A percentile compares a stretch with the other conserved stretches of the same genome.
phyloP scores from a whole-genome alignment of 2,888 invertebrate species.

The Saturnia japonica region DNA sequence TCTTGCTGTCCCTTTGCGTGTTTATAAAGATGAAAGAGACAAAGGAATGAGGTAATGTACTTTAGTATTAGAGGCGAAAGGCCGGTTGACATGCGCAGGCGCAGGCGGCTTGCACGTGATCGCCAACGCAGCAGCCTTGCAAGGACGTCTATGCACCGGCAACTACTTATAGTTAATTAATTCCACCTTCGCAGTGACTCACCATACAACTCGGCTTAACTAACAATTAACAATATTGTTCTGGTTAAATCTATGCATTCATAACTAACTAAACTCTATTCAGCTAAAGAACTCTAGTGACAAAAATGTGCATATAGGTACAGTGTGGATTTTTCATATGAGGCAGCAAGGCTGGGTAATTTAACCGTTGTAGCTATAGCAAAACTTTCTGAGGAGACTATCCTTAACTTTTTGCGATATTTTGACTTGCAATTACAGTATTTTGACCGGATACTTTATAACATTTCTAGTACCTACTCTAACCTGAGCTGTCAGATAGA shows the following conservation, averaged over 20 bases:
- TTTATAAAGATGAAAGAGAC: conserved; percentile 16
- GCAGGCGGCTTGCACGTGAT: conserved; percentile 55
- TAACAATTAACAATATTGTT: background rate
- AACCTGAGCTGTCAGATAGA: too few species aligned
- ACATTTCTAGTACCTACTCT: too few species aligned
- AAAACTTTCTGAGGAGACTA: too few species aligned
- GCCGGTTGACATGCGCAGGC: conserved; percentile 34
- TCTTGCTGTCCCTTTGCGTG: conserved; percentile 14
- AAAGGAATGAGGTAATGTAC: conserved; percentile 14
- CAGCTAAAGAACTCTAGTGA: background rate
- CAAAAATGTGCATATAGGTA: background rate
- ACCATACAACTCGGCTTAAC: conserved; percentile 31
- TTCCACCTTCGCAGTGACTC: conserved; percentile 75
- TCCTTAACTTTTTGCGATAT: too few species aligned
- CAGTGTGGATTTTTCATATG: too few species aligned
- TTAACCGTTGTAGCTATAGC: too few species aligned
- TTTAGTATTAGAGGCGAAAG: conserved; percentile 19
- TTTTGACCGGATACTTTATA: too few species aligned
- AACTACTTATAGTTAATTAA: conserved; percentile 67
- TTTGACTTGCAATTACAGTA: too few species aligned
- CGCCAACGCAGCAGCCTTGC: conserved; percentile 70
- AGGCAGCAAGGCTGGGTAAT: too few species aligned
- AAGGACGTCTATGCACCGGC: conserved; percentile 76
- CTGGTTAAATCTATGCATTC: conserved; percentile 6
- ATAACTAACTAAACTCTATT: background rate